phyloP scores from a whole-genome alignment of 2,113 vertebrate species.

The Megaceryle torquata region DNA sequence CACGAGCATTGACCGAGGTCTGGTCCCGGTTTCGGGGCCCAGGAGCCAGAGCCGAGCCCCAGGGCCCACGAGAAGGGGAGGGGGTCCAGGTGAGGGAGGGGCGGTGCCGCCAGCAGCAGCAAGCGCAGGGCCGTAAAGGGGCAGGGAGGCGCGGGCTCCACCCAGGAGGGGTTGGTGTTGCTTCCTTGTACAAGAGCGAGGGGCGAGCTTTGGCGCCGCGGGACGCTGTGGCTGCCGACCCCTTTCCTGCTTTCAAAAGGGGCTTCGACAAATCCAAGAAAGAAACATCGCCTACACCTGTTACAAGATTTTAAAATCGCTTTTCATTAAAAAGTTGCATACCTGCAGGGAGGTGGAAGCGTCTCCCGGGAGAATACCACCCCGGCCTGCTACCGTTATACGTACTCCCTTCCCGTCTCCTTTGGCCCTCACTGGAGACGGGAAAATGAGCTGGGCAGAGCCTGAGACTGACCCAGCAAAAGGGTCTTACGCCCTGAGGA shows the following conservation, averaged over 20 bases:
- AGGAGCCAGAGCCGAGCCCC: too few relatives aligned
- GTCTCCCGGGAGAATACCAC: accelerated
- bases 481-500: accelerated
- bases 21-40: too few relatives aligned
- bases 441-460: not conserved
- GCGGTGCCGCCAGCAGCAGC: not conserved
- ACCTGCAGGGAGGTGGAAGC: too few relatives aligned
- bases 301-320: accelerated
- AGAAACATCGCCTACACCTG: not conserved
- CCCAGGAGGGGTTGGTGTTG: too few relatives aligned
- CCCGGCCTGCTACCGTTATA: accelerated
- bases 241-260: not conserved
- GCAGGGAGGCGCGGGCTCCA: accelerated
- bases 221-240: accelerated
- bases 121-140: accelerated
- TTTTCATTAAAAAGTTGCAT: not conserved
- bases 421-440: accelerated
- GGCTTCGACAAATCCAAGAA: accelerated
- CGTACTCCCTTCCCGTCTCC: accelerated
- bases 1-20: too few relatives aligned
- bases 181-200: accelerated
- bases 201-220: accelerated
- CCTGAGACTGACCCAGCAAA: accelerated
- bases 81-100: not conserved
- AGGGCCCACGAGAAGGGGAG: accelerated